phyloP scores from a whole-genome alignment of 2,113 vertebrate genomes.

The Sus scrofa region DNA sequence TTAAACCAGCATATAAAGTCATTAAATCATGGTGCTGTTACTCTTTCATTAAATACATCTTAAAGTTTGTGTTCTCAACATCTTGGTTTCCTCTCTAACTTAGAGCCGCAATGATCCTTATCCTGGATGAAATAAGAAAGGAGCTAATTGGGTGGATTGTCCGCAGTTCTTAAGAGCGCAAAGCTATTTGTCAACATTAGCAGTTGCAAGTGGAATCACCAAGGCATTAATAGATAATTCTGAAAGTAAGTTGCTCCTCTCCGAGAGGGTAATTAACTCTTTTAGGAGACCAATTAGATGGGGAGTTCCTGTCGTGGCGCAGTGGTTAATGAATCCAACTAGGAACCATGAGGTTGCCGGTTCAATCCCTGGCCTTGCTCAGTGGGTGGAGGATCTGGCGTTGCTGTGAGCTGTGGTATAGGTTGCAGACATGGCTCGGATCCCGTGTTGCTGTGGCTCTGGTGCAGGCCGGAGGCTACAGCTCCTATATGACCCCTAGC shows the following conservation, averaged over 20 bases:
- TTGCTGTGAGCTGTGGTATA: too few relatives aligned
- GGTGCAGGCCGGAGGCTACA: too few relatives aligned
- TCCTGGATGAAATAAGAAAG: constrained; percentile 12
- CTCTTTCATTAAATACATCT: background rate
- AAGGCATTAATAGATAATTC: background rate
- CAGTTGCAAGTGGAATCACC: background rate
- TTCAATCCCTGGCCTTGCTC: too few relatives aligned
- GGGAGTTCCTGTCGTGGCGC: too few relatives aligned
- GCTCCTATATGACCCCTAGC: too few relatives aligned
- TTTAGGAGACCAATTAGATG: background rate
- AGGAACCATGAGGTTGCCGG: too few relatives aligned
- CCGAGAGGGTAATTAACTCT: background rate
- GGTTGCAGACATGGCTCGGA: too few relatives aligned
- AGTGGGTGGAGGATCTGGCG: too few relatives aligned
- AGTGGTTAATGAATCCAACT: too few relatives aligned
- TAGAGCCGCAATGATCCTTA: background rate
- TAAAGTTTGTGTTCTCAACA: background rate
- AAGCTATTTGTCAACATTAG: background rate
- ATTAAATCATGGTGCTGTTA: background rate
- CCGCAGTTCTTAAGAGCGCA: background rate
- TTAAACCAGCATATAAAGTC: background rate
- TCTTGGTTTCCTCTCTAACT: background rate
- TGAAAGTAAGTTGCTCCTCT: constrained; percentile 6
- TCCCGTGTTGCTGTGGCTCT: too few relatives aligned
- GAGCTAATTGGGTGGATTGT: background rate